Evolutionary conservation across 2,113 vertebrate genomes (phyloP).

Genomic region (Gymnocephalus cernua): DNA sequence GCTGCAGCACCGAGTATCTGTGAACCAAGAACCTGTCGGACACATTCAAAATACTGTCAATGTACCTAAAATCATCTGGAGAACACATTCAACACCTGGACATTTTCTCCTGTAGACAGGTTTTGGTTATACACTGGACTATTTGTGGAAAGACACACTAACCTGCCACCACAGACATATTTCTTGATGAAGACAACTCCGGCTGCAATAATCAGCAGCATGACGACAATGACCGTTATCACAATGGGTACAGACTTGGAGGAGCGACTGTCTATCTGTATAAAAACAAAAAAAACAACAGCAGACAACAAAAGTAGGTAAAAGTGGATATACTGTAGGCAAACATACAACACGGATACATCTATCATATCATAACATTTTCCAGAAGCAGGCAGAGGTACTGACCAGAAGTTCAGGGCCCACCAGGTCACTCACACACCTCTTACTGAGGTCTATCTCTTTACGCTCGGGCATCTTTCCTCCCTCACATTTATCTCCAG

Average conservation of each 20-base stretch:
- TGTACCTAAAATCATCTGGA: background rate
- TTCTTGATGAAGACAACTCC: constrained; percentile 91
- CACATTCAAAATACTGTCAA: constrained; percentile 5
- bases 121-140: background rate
- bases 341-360: background rate
- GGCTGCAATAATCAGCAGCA: constrained; percentile 83
- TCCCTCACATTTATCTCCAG: constrained; percentile 92
- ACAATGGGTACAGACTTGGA: constrained; percentile 84
- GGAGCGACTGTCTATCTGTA: constrained; percentile 62
- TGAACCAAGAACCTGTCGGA: constrained; percentile 92
- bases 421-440: constrained; percentile 85
- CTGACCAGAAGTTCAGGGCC: constrained; percentile 75
- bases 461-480: constrained; percentile 85
- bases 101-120: background rate
- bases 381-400: background rate
- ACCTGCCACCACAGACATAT: constrained; percentile 95
- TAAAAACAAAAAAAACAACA: background rate
- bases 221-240: constrained; percentile 85
- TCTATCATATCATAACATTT: background rate
- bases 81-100: background rate
- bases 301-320: background rate
- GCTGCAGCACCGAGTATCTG: constrained; percentile 91
- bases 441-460: constrained; percentile 90
- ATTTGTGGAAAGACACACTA: constrained; percentile 48
- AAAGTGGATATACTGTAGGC: background rate